phyloP scores from a whole-genome alignment of 2,888 invertebrate genomes.

The Clanis bilineata region DNA sequence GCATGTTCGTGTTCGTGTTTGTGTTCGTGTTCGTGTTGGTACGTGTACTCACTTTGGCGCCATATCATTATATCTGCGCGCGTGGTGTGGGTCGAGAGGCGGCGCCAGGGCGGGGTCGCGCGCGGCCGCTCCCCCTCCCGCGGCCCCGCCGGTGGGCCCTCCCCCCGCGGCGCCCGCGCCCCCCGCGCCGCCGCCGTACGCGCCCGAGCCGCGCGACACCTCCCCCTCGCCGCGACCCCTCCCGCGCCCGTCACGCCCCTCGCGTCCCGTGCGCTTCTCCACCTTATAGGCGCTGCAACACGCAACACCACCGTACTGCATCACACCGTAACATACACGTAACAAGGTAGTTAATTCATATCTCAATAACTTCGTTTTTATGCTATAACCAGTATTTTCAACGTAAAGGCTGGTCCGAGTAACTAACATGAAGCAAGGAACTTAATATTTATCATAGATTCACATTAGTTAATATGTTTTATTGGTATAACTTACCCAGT shows the following conservation, averaged over 20 bases:
- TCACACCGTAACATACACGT: background rate
- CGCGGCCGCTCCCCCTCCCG: constrained; percentile 46
- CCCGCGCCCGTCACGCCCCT: constrained; percentile 39
- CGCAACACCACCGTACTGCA: background rate
- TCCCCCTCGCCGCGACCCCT: constrained; percentile 25
- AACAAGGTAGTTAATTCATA: too few species aligned
- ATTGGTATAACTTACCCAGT: background rate
- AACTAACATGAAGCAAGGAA: background rate
- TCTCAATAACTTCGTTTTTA: background rate
- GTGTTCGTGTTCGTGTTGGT: background rate
- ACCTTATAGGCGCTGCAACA: constrained; percentile 68
- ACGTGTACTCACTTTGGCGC: constrained; percentile 90
- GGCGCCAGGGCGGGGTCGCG: constrained; percentile 72
- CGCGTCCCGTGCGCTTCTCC: constrained; percentile 60
- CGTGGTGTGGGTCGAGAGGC: constrained; percentile 82
- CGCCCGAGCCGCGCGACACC: constrained; percentile 51
- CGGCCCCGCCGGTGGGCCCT: constrained; percentile 51
- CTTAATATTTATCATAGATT: background rate
- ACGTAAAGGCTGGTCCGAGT: background rate
- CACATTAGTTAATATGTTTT: background rate
- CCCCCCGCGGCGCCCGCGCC: constrained; percentile 31
- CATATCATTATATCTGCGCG: constrained; percentile 90
- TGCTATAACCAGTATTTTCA: background rate
- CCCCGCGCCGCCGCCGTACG: constrained; percentile 57
- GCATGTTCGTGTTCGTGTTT: background rate